These are phyloP conservation scores for Scaptomyza parva DNA, from an alignment of 2,888 invertebrate species.

Conservation along the genomic window DNA sequence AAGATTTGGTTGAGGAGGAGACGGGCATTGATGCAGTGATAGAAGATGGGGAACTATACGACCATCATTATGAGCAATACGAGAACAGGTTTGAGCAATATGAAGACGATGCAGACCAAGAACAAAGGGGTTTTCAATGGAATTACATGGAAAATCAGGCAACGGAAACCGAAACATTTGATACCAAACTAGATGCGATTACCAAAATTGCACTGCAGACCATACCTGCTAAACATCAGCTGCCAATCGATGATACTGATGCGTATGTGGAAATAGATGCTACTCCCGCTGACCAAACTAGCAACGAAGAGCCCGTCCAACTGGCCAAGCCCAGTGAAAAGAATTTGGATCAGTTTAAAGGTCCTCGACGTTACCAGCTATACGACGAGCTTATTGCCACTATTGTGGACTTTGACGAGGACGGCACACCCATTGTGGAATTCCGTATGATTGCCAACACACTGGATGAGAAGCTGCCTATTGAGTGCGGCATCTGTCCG, in stretches of 20 bases:
- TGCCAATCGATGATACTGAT: neutral
- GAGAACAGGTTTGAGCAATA: too few relatives aligned
- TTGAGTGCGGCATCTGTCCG: conserved; percentile 82
- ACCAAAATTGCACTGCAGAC: neutral
- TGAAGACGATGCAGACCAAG: conserved; percentile 4
- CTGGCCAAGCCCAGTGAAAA: conserved; percentile 58
- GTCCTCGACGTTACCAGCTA: conserved; percentile 75
- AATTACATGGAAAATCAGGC: conserved; percentile 14
- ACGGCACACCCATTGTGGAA: conserved; percentile 67
- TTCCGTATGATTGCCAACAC: conserved; percentile 71
- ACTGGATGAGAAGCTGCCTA: conserved; percentile 73
- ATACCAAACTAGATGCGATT: neutral
- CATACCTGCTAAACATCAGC: neutral
- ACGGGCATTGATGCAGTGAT: neutral
- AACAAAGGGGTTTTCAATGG: conserved; percentile 10
- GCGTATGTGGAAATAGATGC: conserved; percentile 11
- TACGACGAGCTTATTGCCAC: conserved; percentile 81
- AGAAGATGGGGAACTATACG: conserved; percentile 10
- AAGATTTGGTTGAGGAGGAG: conserved; percentile 28
- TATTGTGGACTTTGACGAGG: conserved; percentile 74
- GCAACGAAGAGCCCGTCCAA: conserved; percentile 34
- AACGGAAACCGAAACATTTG: conserved; percentile 8
- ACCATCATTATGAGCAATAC: conserved; percentile 15
- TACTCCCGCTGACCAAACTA: neutral
- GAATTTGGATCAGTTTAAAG: conserved; percentile 62